These are phyloP conservation scores for Diaperis boleti DNA, from an alignment of 2,888 invertebrate genomes.

Conservation along the genomic window DNA sequence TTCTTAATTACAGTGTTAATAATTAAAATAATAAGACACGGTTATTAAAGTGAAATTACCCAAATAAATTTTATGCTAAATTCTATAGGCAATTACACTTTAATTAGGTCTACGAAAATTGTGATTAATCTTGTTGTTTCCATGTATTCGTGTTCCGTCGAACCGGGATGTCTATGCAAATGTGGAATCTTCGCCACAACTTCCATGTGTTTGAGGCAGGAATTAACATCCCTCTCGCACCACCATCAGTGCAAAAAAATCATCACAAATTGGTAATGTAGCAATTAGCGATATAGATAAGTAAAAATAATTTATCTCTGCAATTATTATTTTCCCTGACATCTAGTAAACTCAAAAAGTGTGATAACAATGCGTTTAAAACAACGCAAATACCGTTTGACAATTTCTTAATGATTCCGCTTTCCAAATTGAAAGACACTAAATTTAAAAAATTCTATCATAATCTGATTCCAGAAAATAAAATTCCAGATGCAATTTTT, in stretches of 20 bases:
- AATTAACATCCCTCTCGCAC: conserved; percentile 11
- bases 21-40: conserved; percentile 58
- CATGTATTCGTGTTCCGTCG: conserved; percentile 27
- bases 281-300: no score
- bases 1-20: conserved; percentile 59
- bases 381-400: no score
- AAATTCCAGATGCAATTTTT: no score
- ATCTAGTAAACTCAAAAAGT: no score
- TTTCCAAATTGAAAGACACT: no score
- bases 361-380: no score
- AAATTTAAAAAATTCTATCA: no score
- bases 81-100: conserved; percentile 53
- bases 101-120: conserved; percentile 52
- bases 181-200: conserved; percentile 8
- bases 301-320: no score
- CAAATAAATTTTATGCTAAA: conserved; percentile 59
- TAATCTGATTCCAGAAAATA: no score
- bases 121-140: conserved; percentile 40
- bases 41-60: conserved; percentile 58
- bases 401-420: no score
- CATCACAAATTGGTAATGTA: no score
- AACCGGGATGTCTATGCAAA: conserved; percentile 31
- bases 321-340: no score
- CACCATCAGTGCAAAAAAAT: neutral
- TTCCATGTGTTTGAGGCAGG: neutral